phyloP scores from a whole-genome alignment of 2,888 invertebrate genomes.

The Caenorhabditis sp. region DNA sequence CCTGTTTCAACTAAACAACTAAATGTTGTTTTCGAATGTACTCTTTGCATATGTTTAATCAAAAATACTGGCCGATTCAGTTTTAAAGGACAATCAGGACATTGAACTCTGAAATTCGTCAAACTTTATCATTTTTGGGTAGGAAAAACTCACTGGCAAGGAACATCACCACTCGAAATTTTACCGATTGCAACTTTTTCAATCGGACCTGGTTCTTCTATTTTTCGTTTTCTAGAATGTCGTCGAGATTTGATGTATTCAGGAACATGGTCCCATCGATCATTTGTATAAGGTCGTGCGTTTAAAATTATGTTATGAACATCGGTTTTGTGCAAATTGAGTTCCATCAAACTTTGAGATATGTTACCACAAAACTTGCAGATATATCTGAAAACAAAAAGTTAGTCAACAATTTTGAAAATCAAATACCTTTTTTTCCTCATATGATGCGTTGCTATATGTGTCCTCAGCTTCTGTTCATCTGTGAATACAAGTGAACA shows the following conservation, averaged over 20 bases:
- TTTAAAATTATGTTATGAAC: slow-evolving; percentile 44
- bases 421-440: slow-evolving; percentile 19
- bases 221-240: slow-evolving; percentile 9
- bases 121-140: neutral
- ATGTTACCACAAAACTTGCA: slow-evolving; percentile 64
- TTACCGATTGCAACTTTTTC: slow-evolving; percentile 20
- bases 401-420: neutral
- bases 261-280: slow-evolving; percentile 17
- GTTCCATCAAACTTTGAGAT: slow-evolving; percentile 53
- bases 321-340: slow-evolving; percentile 64
- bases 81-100: slow-evolving; percentile 61
- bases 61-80: slow-evolving; percentile 61
- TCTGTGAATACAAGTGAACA: slow-evolving; percentile 62
- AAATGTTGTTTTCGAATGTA: slow-evolving; percentile 58
- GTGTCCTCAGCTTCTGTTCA: slow-evolving; percentile 46
- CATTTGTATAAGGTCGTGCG: neutral
- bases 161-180: slow-evolving; percentile 29
- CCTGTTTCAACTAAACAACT: slow-evolving; percentile 39
- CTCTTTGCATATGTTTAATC: slow-evolving; percentile 64
- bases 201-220: neutral
- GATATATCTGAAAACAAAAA: slow-evolving; percentile 55
- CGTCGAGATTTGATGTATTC: slow-evolving; percentile 18
- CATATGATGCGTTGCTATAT: slow-evolving; percentile 50
- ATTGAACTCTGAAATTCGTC: slow-evolving; percentile 45
- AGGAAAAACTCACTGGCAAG: slow-evolving; percentile 10